Conservation (phyloP, 2,113 vertebrate genomes). For the Acrocephalus kingi region DNA sequence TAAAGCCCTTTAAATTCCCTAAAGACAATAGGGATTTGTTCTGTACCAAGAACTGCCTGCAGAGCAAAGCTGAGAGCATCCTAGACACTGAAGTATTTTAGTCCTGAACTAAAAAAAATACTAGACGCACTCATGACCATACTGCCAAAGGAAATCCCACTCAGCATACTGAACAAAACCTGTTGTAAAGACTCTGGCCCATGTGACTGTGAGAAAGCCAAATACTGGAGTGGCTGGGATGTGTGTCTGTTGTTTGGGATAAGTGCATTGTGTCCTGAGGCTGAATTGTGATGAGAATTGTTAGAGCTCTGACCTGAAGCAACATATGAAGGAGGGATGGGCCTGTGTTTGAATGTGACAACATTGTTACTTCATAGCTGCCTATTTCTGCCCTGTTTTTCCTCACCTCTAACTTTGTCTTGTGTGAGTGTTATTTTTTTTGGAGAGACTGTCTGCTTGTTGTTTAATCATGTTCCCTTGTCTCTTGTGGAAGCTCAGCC, state of each 20-base stretch:
- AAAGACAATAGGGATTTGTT: slow-evolving; percentile 12
- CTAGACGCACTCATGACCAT: slow-evolving; percentile 33
- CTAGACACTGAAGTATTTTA: slow-evolving; percentile 41
- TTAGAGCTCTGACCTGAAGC: slow-evolving; percentile 31
- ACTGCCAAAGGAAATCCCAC: slow-evolving; percentile 61
- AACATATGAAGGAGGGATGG: neutral
- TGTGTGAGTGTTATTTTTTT: slow-evolving; percentile 39
- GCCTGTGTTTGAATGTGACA: slow-evolving; percentile 43
- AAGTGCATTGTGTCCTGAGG: neutral
- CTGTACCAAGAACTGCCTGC: slow-evolving; percentile 52
- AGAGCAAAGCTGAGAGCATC: neutral
- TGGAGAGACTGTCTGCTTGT: slow-evolving; percentile 35
- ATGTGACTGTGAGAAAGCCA: neutral
- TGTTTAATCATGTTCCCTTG: neutral
- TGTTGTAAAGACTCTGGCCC: neutral
- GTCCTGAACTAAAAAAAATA: slow-evolving; percentile 18
- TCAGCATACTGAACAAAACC: neutral
- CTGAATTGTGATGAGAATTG: neutral
- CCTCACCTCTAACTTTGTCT: slow-evolving; percentile 40
- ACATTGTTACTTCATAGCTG: slow-evolving; percentile 8
- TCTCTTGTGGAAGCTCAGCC: slow-evolving; percentile 39
- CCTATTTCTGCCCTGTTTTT: slow-evolving; percentile 41
- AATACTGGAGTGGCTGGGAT: neutral
- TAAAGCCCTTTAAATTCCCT: slow-evolving; percentile 20
- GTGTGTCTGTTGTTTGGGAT: slow-evolving; percentile 24